Percentiles rank a stretch among this genome's conserved stretches.
Evolutionary conservation across 2,888 invertebrate genomes (phyloP).

Genomic region (Amblyjoppa proteus): DNA sequence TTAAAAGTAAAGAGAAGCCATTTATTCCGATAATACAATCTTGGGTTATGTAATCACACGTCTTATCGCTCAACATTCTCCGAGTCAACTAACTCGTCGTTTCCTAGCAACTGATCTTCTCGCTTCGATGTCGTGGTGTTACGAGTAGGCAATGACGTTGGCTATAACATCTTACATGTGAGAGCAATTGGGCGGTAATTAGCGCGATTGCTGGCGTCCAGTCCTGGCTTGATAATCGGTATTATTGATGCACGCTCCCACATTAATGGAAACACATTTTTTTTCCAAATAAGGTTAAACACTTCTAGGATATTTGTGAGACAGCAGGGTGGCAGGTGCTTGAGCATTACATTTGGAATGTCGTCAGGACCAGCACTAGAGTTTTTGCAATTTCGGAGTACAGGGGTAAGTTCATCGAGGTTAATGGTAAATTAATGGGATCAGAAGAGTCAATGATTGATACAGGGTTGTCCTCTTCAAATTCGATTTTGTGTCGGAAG

Average conservation of each 20-base stretch:
- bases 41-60: not conserved
- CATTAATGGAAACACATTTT: too few relatives aligned
- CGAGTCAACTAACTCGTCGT: not conserved
- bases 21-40: constrained; percentile 4
- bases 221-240: too few relatives aligned
- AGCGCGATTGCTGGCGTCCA: too few relatives aligned
- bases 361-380: constrained; percentile 51
- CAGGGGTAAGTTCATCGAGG: constrained; percentile 21
- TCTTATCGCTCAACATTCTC: not conserved
- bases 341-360: constrained; percentile 32
- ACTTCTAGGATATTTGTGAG: constrained; percentile 26
- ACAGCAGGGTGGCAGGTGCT: constrained; percentile 34
- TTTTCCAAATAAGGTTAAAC: constrained; percentile 44
- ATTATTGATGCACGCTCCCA: too few relatives aligned
- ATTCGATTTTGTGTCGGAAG: constrained; percentile 14
- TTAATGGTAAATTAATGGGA: not conserved
- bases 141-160: too few relatives aligned
- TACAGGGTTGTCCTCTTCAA: constrained; percentile 21
- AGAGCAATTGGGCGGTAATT: too few relatives aligned
- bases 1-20: not conserved
- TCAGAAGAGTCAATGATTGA: not conserved
- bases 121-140: not conserved
- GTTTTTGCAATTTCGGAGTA: constrained; percentile 13
- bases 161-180: constrained; percentile 4
- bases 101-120: not conserved